Evolutionary conservation across 2,113 vertebrate genomes (phyloP).

Genomic region (Caretta caretta): DNA sequence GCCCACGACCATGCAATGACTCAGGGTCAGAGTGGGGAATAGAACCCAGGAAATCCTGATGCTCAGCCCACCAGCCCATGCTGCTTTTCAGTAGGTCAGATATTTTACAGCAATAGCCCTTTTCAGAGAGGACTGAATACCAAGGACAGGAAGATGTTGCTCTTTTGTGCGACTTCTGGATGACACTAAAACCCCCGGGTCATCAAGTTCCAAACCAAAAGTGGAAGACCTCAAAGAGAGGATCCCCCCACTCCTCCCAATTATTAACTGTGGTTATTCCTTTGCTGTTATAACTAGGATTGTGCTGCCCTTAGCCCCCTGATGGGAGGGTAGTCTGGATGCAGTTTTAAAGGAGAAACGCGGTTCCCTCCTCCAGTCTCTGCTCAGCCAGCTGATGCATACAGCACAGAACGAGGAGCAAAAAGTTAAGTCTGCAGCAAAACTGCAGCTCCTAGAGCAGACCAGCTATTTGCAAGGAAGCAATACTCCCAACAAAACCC

Average conservation of each 20-base stretch:
- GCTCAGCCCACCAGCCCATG: neutral
- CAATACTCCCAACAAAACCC: too few relatives aligned
- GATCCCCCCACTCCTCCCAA: neutral
- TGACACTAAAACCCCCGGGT: neutral
- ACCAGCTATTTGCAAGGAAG: neutral
- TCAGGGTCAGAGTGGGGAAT: neutral
- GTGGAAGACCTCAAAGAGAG: neutral
- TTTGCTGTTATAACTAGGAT: neutral
- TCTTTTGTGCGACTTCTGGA: neutral
- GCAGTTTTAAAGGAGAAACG: rapidly evolving
- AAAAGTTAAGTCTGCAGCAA: neutral
- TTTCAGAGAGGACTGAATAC: neutral
- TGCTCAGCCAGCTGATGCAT: neutral
- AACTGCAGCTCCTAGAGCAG: neutral
- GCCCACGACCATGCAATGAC: neutral
- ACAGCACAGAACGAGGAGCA: neutral
- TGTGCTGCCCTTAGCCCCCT: neutral
- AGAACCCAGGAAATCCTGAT: neutral
- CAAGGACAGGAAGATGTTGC: neutral
- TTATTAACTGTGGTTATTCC: neutral
- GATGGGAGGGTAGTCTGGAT: neutral
- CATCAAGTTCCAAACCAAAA: neutral
- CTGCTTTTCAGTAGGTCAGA: neutral
- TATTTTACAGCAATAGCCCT: neutral
- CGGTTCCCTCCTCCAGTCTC: neutral